Evolutionary conservation across 1,140 invertebrate genomes (phyloP), one percentile per base, ranked within the genome.

Genomic region (Mycetomoellerius zeteki): DNA sequence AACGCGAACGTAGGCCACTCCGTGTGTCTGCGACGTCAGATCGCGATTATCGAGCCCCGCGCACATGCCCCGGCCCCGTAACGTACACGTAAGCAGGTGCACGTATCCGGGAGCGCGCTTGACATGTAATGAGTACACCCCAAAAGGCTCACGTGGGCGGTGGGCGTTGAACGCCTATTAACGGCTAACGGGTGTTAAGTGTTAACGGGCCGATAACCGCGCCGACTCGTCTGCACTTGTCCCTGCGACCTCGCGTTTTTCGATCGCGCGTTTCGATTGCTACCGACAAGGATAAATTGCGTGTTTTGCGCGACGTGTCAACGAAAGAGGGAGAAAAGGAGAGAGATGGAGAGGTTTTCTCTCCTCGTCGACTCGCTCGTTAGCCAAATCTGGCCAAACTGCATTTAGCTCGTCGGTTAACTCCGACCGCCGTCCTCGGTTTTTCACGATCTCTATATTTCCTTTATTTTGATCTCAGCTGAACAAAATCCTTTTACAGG

Each of bases 81-180:
- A n/a, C n/a, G n/a, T 50, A 47, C 43, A 78, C 76, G 76, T 78
- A 78, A 78, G 76, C 76, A 78, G 62, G 19, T 54, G 5, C 19
- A 5, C 47, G 33, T 12, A 78, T 65, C 58, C 56, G 27, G 19
- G 24, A 43, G 19, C 33, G 10, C 50, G 19, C n/a, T 67, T 50
- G 75, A 78, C 43, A 67, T 33, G n/a, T 78, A 50, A 3, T 16
- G 14, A 43, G 3, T 10, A 43, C 37, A 12, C 37, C 10, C 8
- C 37, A 43, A 43, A 8, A 43, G 8, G 2, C 8, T 43, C 37
- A 43, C 37, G 37, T 43, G 37, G 8, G 37, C 8, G 37, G 37
- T 43, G 37, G 8, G 37, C 8, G 37, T 43, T 10, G 37, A 43
- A 43, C 0, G 2, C 2, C 37, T 12, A n/a, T n/a, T n/a, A 43